Percentiles rank a stretch among this genome's conserved stretches.
Evolutionary conservation across 2,113 vertebrate genomes (phyloP).

Genomic region (Pachypanchax playfairii): DNA sequence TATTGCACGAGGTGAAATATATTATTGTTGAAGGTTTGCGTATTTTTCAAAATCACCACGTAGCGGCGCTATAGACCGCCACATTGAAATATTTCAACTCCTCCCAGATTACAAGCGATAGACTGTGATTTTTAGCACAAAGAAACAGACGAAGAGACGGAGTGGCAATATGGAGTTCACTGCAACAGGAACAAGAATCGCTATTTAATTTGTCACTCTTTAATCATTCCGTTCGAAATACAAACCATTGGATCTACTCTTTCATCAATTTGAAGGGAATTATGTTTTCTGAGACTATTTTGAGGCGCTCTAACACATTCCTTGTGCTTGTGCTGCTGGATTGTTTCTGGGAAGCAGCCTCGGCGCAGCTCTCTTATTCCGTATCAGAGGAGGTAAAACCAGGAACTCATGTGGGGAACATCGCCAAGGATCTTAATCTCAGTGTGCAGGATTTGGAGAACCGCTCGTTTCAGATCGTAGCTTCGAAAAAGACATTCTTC

Average conservation of each 20-base stretch:
- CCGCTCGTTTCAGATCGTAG: slow-evolving; percentile 63
- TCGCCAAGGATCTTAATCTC: slow-evolving; percentile 69
- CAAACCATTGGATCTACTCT: not conserved
- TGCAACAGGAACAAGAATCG: not conserved
- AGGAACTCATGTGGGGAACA: slow-evolving; percentile 66
- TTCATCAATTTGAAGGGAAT: slow-evolving; percentile 28
- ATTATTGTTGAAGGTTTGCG: too few relatives aligned
- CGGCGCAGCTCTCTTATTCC: slow-evolving; percentile 63
- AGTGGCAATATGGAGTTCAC: slow-evolving; percentile 1
- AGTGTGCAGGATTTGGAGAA: slow-evolving; percentile 58
- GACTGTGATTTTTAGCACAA: slow-evolving; percentile 58
- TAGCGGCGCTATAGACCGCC: slow-evolving; percentile 59
- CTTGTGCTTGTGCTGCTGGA: slow-evolving; percentile 42
- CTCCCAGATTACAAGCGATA: slow-evolving; percentile 43
- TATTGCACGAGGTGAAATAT: too few relatives aligned
- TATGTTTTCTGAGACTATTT: slow-evolving; percentile 41
- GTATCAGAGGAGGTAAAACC: slow-evolving; percentile 68
- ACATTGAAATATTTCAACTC: slow-evolving; percentile 36
- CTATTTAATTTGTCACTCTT: not conserved
- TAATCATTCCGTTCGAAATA: not conserved
- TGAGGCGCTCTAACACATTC: slow-evolving; percentile 22
- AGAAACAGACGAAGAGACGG: slow-evolving; percentile 20
- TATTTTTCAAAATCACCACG: slow-evolving; percentile 43
- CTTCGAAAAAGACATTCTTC: slow-evolving; percentile 65
- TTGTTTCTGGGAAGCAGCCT: slow-evolving; percentile 44